These are phyloP conservation scores for Mastomys natalensis DNA, from an alignment of 2,113 vertebrate genomes.

Conservation along the genomic window DNA sequence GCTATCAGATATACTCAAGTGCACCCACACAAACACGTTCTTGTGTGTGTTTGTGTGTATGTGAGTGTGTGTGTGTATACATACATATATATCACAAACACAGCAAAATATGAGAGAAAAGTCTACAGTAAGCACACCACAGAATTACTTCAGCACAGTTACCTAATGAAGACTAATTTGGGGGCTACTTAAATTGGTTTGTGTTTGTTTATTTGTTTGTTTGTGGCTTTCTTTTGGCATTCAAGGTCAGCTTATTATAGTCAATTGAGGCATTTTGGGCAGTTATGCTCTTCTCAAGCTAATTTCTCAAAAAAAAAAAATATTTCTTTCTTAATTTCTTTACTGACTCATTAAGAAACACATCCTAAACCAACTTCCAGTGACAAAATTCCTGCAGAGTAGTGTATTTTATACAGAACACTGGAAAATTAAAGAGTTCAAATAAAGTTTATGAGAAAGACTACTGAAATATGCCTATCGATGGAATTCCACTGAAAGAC, in stretches of 20 bases:
- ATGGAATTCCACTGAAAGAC: slow-evolving; percentile 22
- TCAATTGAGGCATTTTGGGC: slow-evolving; percentile 13
- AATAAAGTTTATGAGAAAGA: slow-evolving; percentile 47
- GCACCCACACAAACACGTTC: too few species aligned
- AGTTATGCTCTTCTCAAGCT: slow-evolving; percentile 10
- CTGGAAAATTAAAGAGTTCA: slow-evolving; percentile 20
- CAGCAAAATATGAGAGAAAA: background rate
- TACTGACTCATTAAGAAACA: background rate
- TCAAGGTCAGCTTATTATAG: background rate
- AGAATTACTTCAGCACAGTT: background rate
- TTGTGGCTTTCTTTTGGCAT: background rate
- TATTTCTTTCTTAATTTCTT: slow-evolving; percentile 50
- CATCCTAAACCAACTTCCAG: slow-evolving; percentile 36
- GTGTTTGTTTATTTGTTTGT: background rate
- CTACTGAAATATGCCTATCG: slow-evolving; percentile 42
- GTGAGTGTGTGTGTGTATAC: too few species aligned
- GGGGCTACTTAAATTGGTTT: background rate
- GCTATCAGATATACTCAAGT: background rate
- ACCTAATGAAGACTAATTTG: background rate
- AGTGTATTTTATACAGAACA: slow-evolving; percentile 35
- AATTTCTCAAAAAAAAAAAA: slow-evolving; percentile 55
- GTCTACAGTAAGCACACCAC: background rate
- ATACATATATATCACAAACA: background rate
- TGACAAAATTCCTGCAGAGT: slow-evolving; percentile 12
- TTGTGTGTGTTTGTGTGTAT: too few species aligned